phyloP scores from a whole-genome alignment of 2,888 invertebrate species.

The Plebejus melissa region DNA sequence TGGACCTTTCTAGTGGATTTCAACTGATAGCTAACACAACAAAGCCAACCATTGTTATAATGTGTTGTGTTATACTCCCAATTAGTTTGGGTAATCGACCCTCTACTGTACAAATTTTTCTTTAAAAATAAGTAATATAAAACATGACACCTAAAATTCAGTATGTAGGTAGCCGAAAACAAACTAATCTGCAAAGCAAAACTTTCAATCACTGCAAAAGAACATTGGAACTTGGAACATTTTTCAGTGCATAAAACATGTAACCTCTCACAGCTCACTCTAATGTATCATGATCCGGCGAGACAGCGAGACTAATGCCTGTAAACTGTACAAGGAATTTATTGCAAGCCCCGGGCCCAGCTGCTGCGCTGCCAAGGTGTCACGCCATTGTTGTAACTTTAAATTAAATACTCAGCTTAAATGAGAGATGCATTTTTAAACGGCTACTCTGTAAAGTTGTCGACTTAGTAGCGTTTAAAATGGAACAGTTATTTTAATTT shows the following conservation, averaged over 20 bases:
- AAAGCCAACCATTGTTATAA: too few species aligned
- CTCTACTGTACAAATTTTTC: too few species aligned
- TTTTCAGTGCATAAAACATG: constrained; percentile 16
- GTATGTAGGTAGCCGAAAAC: background rate
- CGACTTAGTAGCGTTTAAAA: background rate
- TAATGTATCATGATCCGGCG: constrained; percentile 12
- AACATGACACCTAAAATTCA: background rate
- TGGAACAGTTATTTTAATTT: background rate
- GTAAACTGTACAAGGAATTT: constrained; percentile 7
- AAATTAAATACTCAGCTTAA: constrained; percentile 9
- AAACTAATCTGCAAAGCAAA: background rate
- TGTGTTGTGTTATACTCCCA: too few species aligned
- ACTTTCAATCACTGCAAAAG: background rate
- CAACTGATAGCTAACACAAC: background rate
- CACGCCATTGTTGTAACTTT: background rate
- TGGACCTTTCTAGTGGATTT: background rate
- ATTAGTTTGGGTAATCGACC: too few species aligned
- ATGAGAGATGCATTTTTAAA: constrained; percentile 1
- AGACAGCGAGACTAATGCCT: constrained; percentile 15
- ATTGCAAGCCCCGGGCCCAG: background rate
- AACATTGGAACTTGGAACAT: constrained; percentile 6
- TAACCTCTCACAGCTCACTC: background rate
- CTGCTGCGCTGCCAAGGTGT: background rate
- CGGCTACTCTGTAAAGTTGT: background rate
- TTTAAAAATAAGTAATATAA: background rate